These are phyloP conservation scores for Drosophila multiciliata DNA, from an alignment of 2,888 invertebrate genomes.

Conservation along the genomic window DNA sequence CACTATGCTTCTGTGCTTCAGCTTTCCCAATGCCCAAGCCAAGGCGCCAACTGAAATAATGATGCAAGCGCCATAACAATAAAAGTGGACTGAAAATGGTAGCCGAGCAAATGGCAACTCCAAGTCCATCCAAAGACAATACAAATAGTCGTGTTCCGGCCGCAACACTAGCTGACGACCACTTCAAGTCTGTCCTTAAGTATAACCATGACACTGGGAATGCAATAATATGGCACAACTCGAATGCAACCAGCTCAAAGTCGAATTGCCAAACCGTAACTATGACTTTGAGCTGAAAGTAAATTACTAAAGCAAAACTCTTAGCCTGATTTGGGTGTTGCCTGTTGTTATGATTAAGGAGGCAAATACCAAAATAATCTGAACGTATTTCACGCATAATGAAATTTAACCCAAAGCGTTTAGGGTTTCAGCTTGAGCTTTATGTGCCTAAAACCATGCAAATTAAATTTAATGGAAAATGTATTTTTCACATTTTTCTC, in stretches of 20 bases:
- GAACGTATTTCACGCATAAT: constrained; percentile 58
- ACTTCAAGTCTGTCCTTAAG: constrained; percentile 29
- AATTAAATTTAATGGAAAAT: constrained; percentile 77
- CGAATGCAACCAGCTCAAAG: constrained; percentile 14
- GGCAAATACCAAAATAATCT: background rate
- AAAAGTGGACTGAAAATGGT: constrained; percentile 57
- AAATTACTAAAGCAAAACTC: constrained; percentile 5
- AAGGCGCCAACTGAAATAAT: constrained; percentile 78
- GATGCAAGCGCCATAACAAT: constrained; percentile 76
- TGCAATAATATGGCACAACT: constrained; percentile 21
- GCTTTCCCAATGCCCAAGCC: constrained; percentile 35
- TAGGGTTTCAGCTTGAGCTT: constrained; percentile 28
- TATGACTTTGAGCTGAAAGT: constrained; percentile 6
- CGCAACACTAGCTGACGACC: constrained; percentile 30
- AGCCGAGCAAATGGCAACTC: constrained; percentile 19
- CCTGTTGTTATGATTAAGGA: constrained; percentile 1
- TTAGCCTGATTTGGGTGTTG: background rate
- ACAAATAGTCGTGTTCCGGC: constrained; percentile 30
- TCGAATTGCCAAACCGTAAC: background rate
- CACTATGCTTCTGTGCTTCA: constrained; percentile 12
- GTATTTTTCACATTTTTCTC: constrained; percentile 62
- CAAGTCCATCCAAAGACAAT: constrained; percentile 60
- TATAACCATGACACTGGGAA: constrained; percentile 33
- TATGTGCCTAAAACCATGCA: constrained; percentile 72
- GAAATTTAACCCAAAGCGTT: constrained; percentile 59